Evolutionary conservation across 30 jellyfish, hydroid and myxozoan species (phyloP).

Genomic region (Clytia hemisphaerica): DNA sequence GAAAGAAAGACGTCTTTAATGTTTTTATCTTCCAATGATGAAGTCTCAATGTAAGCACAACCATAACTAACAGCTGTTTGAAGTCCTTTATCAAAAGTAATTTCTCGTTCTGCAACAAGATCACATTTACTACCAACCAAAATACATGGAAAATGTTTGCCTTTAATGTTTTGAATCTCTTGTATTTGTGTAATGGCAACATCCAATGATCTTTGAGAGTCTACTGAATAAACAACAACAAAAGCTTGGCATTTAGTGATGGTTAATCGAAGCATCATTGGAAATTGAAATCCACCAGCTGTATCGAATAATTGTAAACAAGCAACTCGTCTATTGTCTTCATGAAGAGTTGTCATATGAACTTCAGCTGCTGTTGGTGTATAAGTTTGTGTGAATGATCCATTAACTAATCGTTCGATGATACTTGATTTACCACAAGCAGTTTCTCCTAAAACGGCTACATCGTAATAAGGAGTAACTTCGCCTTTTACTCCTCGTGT

Average conservation of each 20-base stretch:
- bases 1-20: constrained; percentile 10
- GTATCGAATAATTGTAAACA: constrained; percentile 18
- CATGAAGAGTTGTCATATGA: neutral
- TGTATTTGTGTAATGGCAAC: neutral
- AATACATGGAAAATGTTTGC: constrained; percentile 20
- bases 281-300: constrained; percentile 18
- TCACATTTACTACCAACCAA: constrained; percentile 28
- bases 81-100: constrained; percentile 24
- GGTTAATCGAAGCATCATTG: constrained; percentile 33
- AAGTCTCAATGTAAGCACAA: constrained; percentile 18
- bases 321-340: neutral
- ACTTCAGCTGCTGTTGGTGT: constrained; percentile 27
- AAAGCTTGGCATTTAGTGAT: constrained; percentile 30
- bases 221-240: constrained; percentile 25
- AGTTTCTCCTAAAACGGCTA: constrained; percentile 22
- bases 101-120: neutral
- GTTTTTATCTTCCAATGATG: constrained; percentile 19
- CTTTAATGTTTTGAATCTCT: constrained; percentile 24
- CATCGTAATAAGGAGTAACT: too few species aligned
- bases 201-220: constrained; percentile 5
- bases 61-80: constrained; percentile 17
- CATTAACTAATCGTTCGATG: constrained; percentile 8
- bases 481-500: too few species aligned
- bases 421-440: constrained; percentile 26
- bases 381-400: neutral